Conservation (phyloP, 2,797 vertebrate genomes). For the Acridotheres tristis region DNA sequence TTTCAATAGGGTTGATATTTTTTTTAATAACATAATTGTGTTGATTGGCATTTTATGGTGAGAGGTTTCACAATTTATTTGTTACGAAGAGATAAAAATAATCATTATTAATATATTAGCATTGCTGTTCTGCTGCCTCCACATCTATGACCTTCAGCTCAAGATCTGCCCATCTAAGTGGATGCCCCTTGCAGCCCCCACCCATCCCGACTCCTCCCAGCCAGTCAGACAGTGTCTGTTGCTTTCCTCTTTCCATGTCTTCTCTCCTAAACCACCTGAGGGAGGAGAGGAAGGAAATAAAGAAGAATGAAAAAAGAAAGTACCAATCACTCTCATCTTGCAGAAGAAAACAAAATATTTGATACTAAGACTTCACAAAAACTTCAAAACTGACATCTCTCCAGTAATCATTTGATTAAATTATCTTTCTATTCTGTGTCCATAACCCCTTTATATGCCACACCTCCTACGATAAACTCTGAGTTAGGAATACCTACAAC, state of each 20-base stretch:
- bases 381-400: neutral
- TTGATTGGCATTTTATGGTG: neutral
- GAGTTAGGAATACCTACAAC: neutral
- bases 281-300: accelerated
- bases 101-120: neutral
- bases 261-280: neutral
- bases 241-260: neutral
- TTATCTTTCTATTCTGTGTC: neutral
- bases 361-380: neutral
- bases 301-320: neutral
- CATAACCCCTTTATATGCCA: neutral
- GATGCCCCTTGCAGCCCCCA: accelerated
- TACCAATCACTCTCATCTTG: neutral
- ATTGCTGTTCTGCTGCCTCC: neutral
- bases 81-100: neutral
- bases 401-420: neutral
- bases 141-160: neutral
- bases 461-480: neutral
- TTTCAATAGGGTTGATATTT: neutral
- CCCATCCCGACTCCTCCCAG: accelerated
- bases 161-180: neutral
- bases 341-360: neutral
- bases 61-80: neutral
- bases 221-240: neutral
- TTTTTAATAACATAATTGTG: neutral